Conservation (phyloP, 2,888 invertebrate species). For the Metellina segmentata region DNA sequence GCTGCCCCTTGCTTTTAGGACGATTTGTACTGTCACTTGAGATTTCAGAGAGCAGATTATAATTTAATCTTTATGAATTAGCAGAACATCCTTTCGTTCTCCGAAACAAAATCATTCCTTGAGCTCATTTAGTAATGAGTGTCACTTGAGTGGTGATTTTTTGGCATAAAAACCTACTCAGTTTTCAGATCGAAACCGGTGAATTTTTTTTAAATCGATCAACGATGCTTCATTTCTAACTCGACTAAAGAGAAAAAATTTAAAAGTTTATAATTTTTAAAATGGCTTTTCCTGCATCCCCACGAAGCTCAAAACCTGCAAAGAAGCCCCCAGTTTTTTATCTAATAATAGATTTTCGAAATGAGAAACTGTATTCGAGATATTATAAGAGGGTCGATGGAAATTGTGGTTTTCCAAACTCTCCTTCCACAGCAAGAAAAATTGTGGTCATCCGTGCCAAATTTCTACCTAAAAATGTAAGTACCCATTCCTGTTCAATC, state of each 20-base stretch:
- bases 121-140: neutral
- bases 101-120: neutral
- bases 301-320: neutral
- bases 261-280: neutral
- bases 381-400: constrained; percentile 44
- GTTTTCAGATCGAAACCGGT: neutral
- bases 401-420: neutral
- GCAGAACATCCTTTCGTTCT: neutral
- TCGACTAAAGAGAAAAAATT: neutral
- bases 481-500: neutral
- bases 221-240: neutral
- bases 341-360: constrained; percentile 46
- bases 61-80: neutral
- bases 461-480: constrained; percentile 36
- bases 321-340: constrained; percentile 55
- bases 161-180: neutral
- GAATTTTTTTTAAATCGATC: neutral
- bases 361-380: constrained; percentile 49
- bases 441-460: constrained; percentile 62
- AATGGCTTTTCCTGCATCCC: constrained; percentile 8
- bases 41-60: neutral
- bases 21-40: neutral
- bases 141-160: neutral
- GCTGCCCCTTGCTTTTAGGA: neutral
- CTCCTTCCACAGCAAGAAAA: neutral